A percentile compares a stretch with the other conserved stretches of the same genome.
Conservation (phyloP, 2,888 invertebrate genomes). For the Hesperia comma region DNA sequence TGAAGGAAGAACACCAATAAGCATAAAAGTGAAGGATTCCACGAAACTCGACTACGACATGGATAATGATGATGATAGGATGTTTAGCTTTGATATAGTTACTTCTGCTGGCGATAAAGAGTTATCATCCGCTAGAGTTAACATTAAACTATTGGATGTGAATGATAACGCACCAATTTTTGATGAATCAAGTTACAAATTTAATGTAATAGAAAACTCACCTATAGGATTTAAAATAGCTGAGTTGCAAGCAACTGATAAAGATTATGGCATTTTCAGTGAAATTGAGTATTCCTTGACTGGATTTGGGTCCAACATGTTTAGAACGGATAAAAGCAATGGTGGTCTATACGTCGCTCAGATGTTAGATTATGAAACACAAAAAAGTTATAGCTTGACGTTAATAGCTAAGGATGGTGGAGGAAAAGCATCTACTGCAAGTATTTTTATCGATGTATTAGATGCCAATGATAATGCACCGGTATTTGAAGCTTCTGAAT, state of each 20-base stretch:
- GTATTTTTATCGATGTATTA: constrained; percentile 87
- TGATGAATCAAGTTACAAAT: constrained; percentile 84
- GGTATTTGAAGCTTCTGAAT: constrained; percentile 87
- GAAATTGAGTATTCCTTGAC: constrained; percentile 88
- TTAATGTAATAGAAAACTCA: constrained; percentile 87
- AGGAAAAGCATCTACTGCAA: constrained; percentile 87
- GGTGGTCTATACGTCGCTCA: constrained; percentile 88
- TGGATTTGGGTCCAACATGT: constrained; percentile 91
- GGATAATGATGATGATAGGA: constrained; percentile 81
- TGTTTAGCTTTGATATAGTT: constrained; percentile 87
- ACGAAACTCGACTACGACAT: constrained; percentile 89
- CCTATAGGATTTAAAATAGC: constrained; percentile 85
- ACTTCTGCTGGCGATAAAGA: constrained; percentile 83
- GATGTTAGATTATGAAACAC: constrained; percentile 90
- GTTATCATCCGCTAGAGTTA: constrained; percentile 84
- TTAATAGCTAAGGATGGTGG: constrained; percentile 93
- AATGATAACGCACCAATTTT: constrained; percentile 92
- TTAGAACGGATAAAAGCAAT: constrained; percentile 85
- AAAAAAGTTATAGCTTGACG: constrained; percentile 91
- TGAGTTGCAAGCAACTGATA: constrained; percentile 87
- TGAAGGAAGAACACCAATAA: constrained; percentile 89
- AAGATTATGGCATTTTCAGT: constrained; percentile 89
- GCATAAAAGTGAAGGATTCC: constrained; percentile 87
- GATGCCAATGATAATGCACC: constrained; percentile 92
- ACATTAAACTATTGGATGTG: constrained; percentile 87